These are phyloP conservation scores for Buphagus erythrorhynchus DNA, from an alignment of 2,797 vertebrate genomes.

Conservation along the genomic window DNA sequence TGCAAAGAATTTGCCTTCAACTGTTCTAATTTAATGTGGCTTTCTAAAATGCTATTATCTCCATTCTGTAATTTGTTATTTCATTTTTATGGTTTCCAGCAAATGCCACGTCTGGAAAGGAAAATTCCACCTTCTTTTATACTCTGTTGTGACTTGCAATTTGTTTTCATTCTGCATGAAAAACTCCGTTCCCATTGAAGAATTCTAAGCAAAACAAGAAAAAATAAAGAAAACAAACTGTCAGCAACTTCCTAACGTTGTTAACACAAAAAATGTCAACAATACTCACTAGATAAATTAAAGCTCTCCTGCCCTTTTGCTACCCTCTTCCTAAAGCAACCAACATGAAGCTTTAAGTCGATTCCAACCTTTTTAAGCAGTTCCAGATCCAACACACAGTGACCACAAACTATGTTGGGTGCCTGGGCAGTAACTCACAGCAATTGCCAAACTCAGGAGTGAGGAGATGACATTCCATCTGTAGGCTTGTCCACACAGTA, in stretches of 20 bases:
- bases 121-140: conserved; percentile 38
- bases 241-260: conserved; percentile 54
- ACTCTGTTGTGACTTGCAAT: conserved; percentile 21
- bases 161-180: conserved; percentile 28
- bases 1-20: conserved; percentile 41
- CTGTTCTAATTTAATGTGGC: conserved; percentile 30
- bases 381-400: conserved; percentile 38
- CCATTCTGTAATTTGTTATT: conserved; percentile 45
- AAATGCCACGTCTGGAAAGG: conserved; percentile 14
- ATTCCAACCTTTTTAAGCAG: conserved; percentile 34
- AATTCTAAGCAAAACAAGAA: conserved; percentile 37
- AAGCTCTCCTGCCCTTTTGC: conserved; percentile 35
- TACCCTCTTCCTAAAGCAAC: conserved; percentile 40
- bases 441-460: background rate
- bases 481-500: background rate
- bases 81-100: conserved; percentile 48
- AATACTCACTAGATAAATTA: conserved; percentile 46
- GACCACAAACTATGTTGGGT: conserved; percentile 26
- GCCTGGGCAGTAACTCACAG: conserved; percentile 32
- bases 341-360: background rate
- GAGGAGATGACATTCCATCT: conserved; percentile 29
- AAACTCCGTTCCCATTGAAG: background rate
- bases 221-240: conserved; percentile 63
- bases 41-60: conserved; percentile 59
- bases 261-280: conserved; percentile 58